phyloP scores from a whole-genome alignment of 2,888 invertebrate species.

The Lepetodrilus schrolli region DNA sequence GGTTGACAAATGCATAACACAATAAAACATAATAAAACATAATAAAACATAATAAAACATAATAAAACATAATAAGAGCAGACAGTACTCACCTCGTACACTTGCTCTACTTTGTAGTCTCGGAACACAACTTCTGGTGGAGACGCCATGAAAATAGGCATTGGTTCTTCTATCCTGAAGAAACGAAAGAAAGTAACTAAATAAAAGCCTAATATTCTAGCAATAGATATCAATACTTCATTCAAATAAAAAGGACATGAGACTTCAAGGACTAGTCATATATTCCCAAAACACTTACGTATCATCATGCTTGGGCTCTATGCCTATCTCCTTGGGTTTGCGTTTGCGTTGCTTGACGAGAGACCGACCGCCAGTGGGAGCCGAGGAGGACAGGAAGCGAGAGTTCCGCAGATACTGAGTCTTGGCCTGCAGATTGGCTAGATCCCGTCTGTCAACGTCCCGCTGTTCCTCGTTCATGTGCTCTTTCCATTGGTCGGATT shows the following conservation, averaged over 20 bases:
- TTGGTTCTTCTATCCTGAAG: too few relatives aligned
- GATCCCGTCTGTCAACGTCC: constrained; percentile 58
- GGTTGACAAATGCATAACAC: too few relatives aligned
- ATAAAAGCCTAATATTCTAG: too few relatives aligned
- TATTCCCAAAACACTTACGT: constrained; percentile 42
- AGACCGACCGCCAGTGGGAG: constrained; percentile 52
- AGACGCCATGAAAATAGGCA: constrained; percentile 67
- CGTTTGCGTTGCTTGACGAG: constrained; percentile 61
- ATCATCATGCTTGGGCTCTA: constrained; percentile 54
- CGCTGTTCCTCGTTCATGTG: constrained; percentile 67
- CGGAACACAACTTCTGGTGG: constrained; percentile 70
- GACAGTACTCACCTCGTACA: constrained; percentile 71
- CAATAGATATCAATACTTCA: too few relatives aligned
- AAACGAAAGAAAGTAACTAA: too few relatives aligned
- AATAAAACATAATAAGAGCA: too few relatives aligned
- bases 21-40: too few relatives aligned
- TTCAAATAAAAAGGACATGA: too few relatives aligned
- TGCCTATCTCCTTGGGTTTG: constrained; percentile 64
- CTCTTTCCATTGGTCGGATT: constrained; percentile 66
- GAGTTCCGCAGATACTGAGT: constrained; percentile 71
- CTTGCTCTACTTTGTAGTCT: constrained; percentile 72
- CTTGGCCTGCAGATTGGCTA: constrained; percentile 68
- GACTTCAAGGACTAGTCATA: too few relatives aligned
- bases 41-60: too few relatives aligned
- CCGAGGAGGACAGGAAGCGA: constrained; percentile 63